Evolutionary conservation across 2,888 invertebrate genomes (phyloP), one percentile per base, ranked within the genome.

Genomic region (Antheraea yamamai): DNA sequence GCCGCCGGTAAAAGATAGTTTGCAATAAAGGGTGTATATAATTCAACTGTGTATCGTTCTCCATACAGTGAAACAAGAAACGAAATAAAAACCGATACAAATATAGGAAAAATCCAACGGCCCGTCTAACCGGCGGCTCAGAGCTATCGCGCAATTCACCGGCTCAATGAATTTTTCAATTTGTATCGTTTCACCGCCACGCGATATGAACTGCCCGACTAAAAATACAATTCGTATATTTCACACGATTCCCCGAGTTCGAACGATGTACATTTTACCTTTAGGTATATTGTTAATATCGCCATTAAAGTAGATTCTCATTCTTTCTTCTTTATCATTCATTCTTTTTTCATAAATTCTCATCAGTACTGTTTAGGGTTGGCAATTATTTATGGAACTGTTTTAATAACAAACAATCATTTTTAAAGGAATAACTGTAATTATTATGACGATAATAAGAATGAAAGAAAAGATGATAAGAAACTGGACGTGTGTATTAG

Each of bases 121-220:
- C 52, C 78, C 80, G 77, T n/a, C 72, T 35, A 78, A 78, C 74
- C 66, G 70, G 73, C 72, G 77, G 77, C 70, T 61, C 74, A 52
- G 51, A 76, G 76, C 77, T 75, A 77, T 79, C 79, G 75, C 78
- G 71, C 75, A 72, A 77, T 80, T 77, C 76, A 78, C 77, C 75
- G 76, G 75, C 76, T 75, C 78, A 76, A 74, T 39, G 73, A 47
- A 77, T 78, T 73, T 75, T 75, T 75, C 75, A 75, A 75, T 73
- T 75, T 68, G 68, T 75, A 75, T 73, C 73, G 68, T 73, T 74
- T 72, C 71, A 70, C 73, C 66, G 20, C 75, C 35, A 26, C 74
- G 68, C n/a, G 66, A 30, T 74, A 58, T 74, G 71, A 35, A 71
- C 58, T 68, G 75, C 51, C 55, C 75, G 72, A 16, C 39, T 68